phyloP scores from a whole-genome alignment of 1,140 invertebrate genomes.

The Zaprionus kolodkinae region DNA sequence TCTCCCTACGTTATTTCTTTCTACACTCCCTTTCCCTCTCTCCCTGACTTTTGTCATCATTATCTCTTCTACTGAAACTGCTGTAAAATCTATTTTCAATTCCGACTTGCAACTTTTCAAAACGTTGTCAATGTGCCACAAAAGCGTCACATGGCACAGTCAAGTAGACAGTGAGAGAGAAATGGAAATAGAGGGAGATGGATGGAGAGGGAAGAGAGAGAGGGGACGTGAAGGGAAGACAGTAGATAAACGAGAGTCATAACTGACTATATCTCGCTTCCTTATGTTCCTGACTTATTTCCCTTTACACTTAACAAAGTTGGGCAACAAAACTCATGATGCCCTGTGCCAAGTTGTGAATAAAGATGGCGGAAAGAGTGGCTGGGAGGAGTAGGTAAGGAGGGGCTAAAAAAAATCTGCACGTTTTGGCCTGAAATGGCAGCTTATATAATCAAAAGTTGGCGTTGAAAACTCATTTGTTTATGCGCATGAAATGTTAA shows the following conservation, averaged over 20 bases:
- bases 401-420: conserved; percentile 14
- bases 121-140: conserved; percentile 6
- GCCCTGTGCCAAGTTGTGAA: neutral
- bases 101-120: conserved; percentile 3
- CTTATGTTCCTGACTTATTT: conserved; percentile 14
- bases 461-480: conserved; percentile 74
- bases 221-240: neutral
- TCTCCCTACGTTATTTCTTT: too few relatives aligned
- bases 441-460: conserved; percentile 73
- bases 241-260: conserved; percentile 8
- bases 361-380: neutral
- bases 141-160: conserved; percentile 1
- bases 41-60: neutral
- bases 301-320: conserved; percentile 25
- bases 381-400: neutral
- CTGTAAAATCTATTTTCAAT: conserved; percentile 1
- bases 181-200: neutral
- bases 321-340: conserved; percentile 10
- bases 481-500: conserved; percentile 78
- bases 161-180: neutral
- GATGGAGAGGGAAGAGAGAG: neutral
- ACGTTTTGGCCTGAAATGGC: conserved; percentile 44
- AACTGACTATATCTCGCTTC: conserved; percentile 8
- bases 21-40: neutral
- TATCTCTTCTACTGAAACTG: neutral